Percentiles rank a stretch among this genome's conserved stretches.
These are phyloP conservation scores for Brachyopa scutellaris DNA, from an alignment of 2,888 invertebrate genomes.

Conservation along the genomic window DNA sequence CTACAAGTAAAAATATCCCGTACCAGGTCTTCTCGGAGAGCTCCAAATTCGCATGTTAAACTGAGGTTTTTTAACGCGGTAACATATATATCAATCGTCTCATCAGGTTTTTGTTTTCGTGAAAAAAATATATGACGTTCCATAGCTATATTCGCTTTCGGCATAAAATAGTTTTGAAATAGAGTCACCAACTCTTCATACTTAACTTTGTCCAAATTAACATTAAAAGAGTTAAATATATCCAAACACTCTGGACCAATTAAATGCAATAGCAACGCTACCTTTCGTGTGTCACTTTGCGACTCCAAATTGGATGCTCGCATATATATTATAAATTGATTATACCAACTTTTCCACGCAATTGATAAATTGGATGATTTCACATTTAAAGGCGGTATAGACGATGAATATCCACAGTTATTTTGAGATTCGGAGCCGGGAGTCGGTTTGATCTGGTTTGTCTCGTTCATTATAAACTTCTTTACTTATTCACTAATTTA, in stretches of 20 bases:
- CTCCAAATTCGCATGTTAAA: constrained; percentile 61
- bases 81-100: not conserved
- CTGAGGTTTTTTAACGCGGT: not conserved
- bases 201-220: not conserved
- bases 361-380: not conserved
- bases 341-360: not conserved
- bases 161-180: not conserved
- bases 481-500: too few species aligned
- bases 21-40: constrained; percentile 52
- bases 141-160: not conserved
- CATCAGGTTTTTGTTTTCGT: too few species aligned
- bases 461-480: too few species aligned
- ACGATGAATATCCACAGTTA: too few species aligned
- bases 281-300: too few species aligned
- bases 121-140: not conserved
- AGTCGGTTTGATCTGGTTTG: too few species aligned
- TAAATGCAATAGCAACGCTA: too few species aligned
- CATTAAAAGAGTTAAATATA: not conserved
- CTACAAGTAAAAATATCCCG: constrained; percentile 68
- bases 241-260: not conserved
- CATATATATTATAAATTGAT: not conserved
- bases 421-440: too few species aligned
- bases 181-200: not conserved
- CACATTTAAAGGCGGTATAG: too few species aligned
- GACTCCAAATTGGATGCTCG: not conserved